A percentile compares a stretch with the other conserved stretches of the same genome.
Evolutionary conservation across 2,888 invertebrate genomes (phyloP).

Genomic region (Drosophila mimica): DNA sequence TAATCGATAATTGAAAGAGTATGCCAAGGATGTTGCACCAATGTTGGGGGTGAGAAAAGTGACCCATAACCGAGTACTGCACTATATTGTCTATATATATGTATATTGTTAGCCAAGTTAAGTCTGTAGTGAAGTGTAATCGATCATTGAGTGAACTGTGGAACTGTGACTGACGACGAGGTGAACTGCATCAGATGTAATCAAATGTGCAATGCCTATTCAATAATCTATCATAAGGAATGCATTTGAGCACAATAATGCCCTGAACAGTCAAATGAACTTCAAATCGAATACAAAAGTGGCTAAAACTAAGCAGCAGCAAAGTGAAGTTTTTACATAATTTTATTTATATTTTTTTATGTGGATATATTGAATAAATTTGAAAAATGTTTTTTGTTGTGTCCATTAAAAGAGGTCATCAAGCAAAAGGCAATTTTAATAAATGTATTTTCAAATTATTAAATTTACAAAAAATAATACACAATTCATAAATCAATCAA

Average conservation of each 20-base stretch:
- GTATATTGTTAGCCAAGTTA: not conserved
- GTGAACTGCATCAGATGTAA: slow-evolving; percentile 43
- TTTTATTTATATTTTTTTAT: not conserved
- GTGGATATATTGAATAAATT: not conserved
- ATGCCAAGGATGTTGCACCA: slow-evolving; percentile 55
- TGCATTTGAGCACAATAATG: not conserved
- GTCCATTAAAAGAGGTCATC: not conserved
- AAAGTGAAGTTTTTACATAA: not conserved
- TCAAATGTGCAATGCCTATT: slow-evolving; percentile 24
- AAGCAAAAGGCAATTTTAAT: not conserved
- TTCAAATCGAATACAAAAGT: not conserved
- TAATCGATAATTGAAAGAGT: slow-evolving; percentile 51
- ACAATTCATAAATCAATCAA: not conserved
- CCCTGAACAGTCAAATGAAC: slow-evolving; percentile 3
- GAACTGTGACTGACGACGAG: slow-evolving; percentile 40
- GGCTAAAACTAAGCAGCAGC: not conserved
- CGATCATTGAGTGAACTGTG: slow-evolving; percentile 36
- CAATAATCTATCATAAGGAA: slow-evolving; percentile 27
- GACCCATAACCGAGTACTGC: slow-evolving; percentile 22
- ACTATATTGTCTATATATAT: not conserved
- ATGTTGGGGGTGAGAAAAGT: slow-evolving; percentile 45
- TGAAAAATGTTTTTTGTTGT: not conserved
- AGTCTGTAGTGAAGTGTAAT: slow-evolving; percentile 13
- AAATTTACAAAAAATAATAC: not conserved
- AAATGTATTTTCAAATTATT: not conserved